Percentiles rank a stretch among this genome's conserved stretches.
Conservation (phyloP, 2,888 invertebrate species). For the Gastrophysa polygoni region DNA sequence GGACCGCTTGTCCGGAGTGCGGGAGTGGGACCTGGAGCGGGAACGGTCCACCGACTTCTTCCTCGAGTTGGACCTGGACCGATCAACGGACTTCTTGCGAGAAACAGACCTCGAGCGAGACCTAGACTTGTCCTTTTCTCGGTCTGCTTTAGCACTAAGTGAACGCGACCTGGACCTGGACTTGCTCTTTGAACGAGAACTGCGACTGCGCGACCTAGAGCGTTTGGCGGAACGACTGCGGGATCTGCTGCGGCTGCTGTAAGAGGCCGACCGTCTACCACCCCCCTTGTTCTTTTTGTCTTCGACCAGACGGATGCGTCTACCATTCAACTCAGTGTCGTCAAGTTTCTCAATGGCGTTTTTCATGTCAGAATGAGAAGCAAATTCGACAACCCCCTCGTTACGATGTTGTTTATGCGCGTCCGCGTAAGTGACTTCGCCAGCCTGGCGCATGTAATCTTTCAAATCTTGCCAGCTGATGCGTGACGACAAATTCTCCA, state of each 20-base stretch:
- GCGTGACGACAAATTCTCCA: conserved; percentile 97
- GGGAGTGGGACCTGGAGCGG: conserved; percentile 50
- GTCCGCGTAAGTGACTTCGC: conserved; percentile 98
- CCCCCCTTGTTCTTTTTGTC: conserved; percentile 74
- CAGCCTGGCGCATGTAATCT: conserved; percentile 99
- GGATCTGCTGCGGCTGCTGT: conserved; percentile 57
- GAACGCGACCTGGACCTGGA: conserved; percentile 45
- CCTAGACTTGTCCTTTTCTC: conserved; percentile 54
- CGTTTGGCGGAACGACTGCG: conserved; percentile 62
- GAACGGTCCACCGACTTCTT: conserved; percentile 50
- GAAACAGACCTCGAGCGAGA: conserved; percentile 49
- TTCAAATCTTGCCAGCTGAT: conserved; percentile 99
- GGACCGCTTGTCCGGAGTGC: conserved; percentile 49
- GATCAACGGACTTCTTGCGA: conserved; percentile 48
- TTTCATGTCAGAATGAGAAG: conserved; percentile 92
- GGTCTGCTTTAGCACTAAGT: conserved; percentile 35
- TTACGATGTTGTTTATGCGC: conserved; percentile 96
- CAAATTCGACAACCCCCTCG: conserved; percentile 97
- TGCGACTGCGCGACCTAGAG: conserved; percentile 69
- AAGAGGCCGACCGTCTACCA: conserved; percentile 57
- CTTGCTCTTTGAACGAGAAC: conserved; percentile 44
- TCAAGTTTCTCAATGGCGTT: conserved; percentile 96
- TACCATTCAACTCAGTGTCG: conserved; percentile 94
- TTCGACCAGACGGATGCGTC: conserved; percentile 89
- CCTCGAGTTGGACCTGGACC: conserved; percentile 52